Evolutionary conservation across 2,888 invertebrate genomes (phyloP), one percentile per base, ranked within the genome.

Genomic region (Drymonia ruficornis): DNA sequence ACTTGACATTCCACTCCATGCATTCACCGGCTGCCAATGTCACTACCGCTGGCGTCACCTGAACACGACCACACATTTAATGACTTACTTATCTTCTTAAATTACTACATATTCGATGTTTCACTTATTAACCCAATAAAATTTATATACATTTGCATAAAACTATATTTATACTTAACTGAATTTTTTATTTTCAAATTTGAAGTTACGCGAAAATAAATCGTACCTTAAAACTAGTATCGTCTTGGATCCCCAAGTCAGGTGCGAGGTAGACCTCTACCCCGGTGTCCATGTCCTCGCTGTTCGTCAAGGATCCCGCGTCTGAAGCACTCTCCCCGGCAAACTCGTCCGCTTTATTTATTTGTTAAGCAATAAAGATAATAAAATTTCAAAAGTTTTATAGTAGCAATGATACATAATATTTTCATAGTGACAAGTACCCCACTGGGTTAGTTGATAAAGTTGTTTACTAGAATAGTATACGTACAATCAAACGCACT

Each of bases 221-320:
- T 49, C 15, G 19, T 56, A 83, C 89, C 67, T 65, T 58, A 50
- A 78, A 89, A 49, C 60, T 56, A 0, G 53, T 48, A 6, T 72
- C 52, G 8, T 65, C 59, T 54, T 85, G 88, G 1, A 48, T 19
- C 0, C 90, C 90, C 34, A 54, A 61, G 63, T 91, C 90, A 0
- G 79, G 70, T 0, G 68, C 73, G 4, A 90, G 65, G 59, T 74
- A 84, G 16, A 89, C 36, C 13, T 88, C 85, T 0, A 89, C 53
- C 1, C 68, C 82, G 0, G 83, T 83, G 45, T 76, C 80, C 75
- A 78, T 71, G 11, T 80, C 76, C n/a, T 72, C 77, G 3, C 50
- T 49, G 2, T n/a, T 12, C 4, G 60, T 54, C 1, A 56, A 54
- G 3, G 31, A 7, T 0, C 18, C 34, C 11, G 46, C 52, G 18